Base-by-base conservation (phyloP, 2,888 invertebrate species). In the Luperina testacea region DNA sequence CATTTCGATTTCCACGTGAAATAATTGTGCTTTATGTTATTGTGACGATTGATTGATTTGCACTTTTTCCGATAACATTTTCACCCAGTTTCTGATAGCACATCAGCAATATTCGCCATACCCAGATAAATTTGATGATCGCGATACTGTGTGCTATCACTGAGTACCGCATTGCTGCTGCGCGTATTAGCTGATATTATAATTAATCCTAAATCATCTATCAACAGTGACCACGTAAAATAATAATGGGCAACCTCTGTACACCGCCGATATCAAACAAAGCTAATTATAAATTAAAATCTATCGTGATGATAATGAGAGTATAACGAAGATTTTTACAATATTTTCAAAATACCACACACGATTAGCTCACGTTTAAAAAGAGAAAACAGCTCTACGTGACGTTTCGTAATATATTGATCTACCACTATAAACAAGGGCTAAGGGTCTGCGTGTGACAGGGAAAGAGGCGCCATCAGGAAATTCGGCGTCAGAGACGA, bases 401-500 rank as follows among this genome's bases (percentile, higher is more conserved):
- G 75, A 45, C 17, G 20, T 42, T 63, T 48, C 45, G 2, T 68
- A 57, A 53, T 67, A 42, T 38, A 38, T 48, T 82, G 27, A 53
- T 75, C 51, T 38, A 48, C 17, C 27, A 76, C 38, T 27, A 8
- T 38, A 27, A 38, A 63, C 53, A 76, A 57, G 77, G 17, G n/a
- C 27, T 57, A n/a, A 85, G 74, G 69, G 57, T 24, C 3, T 45
- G 17, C 38, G 45, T 24, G 48, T 38, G 57, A n/a, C 48, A 65
- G 48, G 72, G 32, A 70, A 77, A 77, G 64, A 76, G 77, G 76
- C 81, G 80, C 76, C 81, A 80, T 75, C 67, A n/a, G 80, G 67
- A 89, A 89, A 83, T 85, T 90, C 81, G 76, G 70, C 87, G 87
- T 83, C 74, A 76, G 80, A 85, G 84, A 87, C 86, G 85, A 90